Percentiles rank a stretch among this genome's conserved stretches.
These are phyloP conservation scores for Lathronympha strigana DNA, from an alignment of 2,888 invertebrate genomes.

Conservation along the genomic window DNA sequence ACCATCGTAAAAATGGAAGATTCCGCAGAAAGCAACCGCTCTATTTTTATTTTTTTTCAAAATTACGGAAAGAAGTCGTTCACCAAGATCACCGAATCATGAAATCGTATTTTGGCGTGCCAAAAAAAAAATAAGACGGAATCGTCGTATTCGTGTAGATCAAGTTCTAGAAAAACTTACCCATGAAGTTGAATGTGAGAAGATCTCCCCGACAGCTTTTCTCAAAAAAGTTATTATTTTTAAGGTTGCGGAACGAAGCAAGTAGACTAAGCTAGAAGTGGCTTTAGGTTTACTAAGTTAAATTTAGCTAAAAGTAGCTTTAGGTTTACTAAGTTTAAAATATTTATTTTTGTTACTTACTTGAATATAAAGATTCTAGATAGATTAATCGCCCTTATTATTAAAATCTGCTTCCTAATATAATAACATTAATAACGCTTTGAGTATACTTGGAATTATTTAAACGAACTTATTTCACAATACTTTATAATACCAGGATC, in stretches of 20 bases:
- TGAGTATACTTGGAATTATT: no score
- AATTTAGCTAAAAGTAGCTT: not conserved
- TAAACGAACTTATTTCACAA: not conserved
- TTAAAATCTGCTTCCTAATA: not conserved
- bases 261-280: not conserved
- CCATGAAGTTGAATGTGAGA: constrained; percentile 14
- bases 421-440: not conserved
- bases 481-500: not conserved
- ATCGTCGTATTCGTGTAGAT: constrained; percentile 22
- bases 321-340: not conserved
- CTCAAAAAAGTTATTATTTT: constrained; percentile 16
- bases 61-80: constrained; percentile 16
- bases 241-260: not conserved
- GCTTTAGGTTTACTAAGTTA: not conserved
- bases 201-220: constrained; percentile 14
- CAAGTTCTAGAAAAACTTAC: constrained; percentile 2
- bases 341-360: not conserved
- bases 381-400: not conserved
- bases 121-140: constrained; percentile 20
- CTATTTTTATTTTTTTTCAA: constrained; percentile 5
- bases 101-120: constrained; percentile 16
- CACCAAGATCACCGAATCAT: constrained; percentile 14
- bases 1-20: constrained; percentile 6
- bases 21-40: constrained; percentile 15
- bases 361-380: not conserved